These are phyloP conservation scores for Elgaria multicarinata DNA, from an alignment of 2,113 vertebrate species.

Conservation along the genomic window DNA sequence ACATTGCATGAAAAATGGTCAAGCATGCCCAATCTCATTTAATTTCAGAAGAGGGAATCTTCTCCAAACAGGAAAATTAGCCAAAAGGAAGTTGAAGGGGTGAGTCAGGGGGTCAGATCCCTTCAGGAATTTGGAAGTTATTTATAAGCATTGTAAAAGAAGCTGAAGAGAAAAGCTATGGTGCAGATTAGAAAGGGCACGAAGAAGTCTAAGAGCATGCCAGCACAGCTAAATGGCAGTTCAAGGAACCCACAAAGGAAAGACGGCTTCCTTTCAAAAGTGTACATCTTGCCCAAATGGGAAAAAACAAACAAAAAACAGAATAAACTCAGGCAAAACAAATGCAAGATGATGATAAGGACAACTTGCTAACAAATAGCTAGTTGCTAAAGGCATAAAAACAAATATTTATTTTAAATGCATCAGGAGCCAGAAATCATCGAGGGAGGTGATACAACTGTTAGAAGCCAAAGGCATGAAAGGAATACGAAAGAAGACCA, in stretches of 20 bases:
- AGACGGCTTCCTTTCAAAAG: neutral
- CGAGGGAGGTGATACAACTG: neutral
- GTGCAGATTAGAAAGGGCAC: neutral
- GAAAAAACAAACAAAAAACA: neutral
- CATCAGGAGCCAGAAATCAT: neutral
- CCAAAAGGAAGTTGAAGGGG: neutral
- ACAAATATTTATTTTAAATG: conserved; percentile 12
- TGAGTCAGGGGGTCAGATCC: neutral
- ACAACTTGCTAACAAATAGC: neutral
- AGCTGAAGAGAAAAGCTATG: neutral
- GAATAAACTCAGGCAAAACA: neutral
- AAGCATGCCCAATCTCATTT: neutral
- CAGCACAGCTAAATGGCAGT: neutral
- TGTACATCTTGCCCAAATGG: neutral
- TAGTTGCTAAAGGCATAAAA: neutral
- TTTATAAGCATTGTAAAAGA: neutral
- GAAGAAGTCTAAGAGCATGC: neutral
- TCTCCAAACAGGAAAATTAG: neutral
- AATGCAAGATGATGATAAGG: neutral
- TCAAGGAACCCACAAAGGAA: neutral
- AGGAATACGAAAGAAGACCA: neutral
- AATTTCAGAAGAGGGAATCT: neutral
- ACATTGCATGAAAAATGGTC: neutral
- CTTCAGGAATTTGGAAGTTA: neutral
- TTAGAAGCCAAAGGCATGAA: neutral